Conservation (phyloP, 2,888 invertebrate genomes). For the Seira musarum region DNA sequence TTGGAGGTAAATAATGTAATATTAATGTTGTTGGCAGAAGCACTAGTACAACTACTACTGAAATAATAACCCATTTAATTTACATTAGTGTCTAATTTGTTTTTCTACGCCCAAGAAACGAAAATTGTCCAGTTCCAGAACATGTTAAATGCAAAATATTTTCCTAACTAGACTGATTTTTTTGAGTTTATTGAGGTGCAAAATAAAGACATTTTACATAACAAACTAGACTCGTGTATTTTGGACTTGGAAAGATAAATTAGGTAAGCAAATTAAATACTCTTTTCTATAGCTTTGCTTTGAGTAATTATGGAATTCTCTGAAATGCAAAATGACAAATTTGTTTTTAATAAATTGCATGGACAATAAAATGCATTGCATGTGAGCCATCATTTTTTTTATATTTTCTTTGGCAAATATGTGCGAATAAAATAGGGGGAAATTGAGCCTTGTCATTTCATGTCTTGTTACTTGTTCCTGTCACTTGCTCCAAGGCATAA, state of each 20-base stretch:
- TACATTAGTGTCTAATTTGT: slow-evolving; percentile 14
- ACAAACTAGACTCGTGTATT: no score
- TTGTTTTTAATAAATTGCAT: not conserved
- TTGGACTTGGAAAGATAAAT: no score
- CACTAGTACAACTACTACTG: slow-evolving; percentile 4
- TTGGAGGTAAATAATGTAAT: slow-evolving; percentile 1
- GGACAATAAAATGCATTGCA: not conserved
- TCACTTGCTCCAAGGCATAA: not conserved
- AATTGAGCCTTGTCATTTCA: slow-evolving; percentile 8
- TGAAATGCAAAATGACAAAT: not conserved
- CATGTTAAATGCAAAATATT: no score
- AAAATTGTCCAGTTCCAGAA: no score
- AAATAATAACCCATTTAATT: slow-evolving; percentile 14
- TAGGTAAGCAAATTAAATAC: no score
- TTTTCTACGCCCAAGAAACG: no score
- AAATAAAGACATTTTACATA: no score
- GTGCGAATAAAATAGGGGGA: not conserved
- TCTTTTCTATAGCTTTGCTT: no score
- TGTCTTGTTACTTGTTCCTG: not conserved
- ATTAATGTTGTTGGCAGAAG: not conserved
- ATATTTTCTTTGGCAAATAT: not conserved
- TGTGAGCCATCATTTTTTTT: not conserved
- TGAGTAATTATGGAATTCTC: no score
- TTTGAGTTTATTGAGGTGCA: no score
- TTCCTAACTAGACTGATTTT: no score